These are phyloP conservation scores for Anastrepha obliqua DNA, from an alignment of 1,140 invertebrate genomes.

Conservation along the genomic window DNA sequence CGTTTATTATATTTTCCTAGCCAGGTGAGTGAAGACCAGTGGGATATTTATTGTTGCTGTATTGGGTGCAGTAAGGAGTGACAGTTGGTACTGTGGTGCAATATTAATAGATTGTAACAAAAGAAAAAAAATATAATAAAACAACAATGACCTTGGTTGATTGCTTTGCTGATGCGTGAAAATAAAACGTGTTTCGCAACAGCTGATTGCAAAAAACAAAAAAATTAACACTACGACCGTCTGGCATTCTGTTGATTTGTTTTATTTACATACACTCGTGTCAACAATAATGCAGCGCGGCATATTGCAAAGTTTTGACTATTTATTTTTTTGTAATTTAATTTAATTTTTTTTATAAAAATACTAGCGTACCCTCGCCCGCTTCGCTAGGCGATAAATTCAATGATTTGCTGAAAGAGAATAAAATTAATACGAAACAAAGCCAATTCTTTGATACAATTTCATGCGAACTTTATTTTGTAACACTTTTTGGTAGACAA, in stretches of 20 bases:
- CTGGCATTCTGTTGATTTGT: neutral
- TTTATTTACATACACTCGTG: too few species aligned
- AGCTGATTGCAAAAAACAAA: neutral
- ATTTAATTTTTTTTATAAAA: too few species aligned
- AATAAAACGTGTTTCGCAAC: constrained; percentile 26
- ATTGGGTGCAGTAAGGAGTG: neutral
- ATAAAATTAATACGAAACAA: too few species aligned
- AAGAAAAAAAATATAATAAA: neutral
- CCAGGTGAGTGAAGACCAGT: constrained; percentile 9
- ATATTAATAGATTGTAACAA: neutral
- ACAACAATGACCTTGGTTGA: neutral
- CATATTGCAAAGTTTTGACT: too few species aligned
- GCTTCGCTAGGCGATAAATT: too few species aligned
- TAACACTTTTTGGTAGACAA: too few species aligned
- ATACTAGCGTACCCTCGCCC: too few species aligned
- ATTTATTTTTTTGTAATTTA: too few species aligned
- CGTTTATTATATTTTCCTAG: constrained; percentile 5
- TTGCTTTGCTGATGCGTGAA: neutral
- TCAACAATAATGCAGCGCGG: too few species aligned
- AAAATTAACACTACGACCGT: neutral
- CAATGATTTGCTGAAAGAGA: too few species aligned
- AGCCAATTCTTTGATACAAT: too few species aligned
- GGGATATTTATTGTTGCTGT: constrained; percentile 5
- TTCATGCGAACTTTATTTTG: too few species aligned
- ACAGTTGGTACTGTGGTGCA: neutral